A percentile compares a stretch with the other conserved stretches of the same genome.
Conservation (phyloP, 2,888 invertebrate species). For the Adelognathus sp. region DNA sequence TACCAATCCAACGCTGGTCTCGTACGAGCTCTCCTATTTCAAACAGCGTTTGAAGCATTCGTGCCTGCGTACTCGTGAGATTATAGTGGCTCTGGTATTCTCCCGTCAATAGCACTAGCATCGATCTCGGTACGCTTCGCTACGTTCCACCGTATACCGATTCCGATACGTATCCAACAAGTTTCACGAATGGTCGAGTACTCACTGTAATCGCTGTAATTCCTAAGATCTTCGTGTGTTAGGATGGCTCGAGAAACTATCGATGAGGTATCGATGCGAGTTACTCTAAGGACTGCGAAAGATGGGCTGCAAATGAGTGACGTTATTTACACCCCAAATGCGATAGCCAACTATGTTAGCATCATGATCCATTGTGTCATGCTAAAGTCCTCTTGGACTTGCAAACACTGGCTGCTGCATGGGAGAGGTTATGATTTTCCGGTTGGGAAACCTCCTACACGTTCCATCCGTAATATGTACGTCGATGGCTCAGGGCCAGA, state of each 20-base stretch:
- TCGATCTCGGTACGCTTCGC: not conserved
- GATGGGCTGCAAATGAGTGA: too few species aligned
- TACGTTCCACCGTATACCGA: not conserved
- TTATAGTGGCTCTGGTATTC: constrained; percentile 10
- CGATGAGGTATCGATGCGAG: not conserved
- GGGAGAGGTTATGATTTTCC: not conserved
- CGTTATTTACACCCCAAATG: too few species aligned
- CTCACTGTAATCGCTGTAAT: not conserved
- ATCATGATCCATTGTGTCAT: not conserved
- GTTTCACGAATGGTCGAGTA: not conserved
- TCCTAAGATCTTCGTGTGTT: not conserved
- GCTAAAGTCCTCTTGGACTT: not conserved
- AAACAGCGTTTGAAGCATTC: constrained; percentile 9
- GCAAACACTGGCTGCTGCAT: not conserved
- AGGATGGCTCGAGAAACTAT: not conserved
- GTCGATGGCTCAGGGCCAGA: not conserved
- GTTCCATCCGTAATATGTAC: not conserved
- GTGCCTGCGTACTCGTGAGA: not conserved
- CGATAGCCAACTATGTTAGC: too few species aligned
- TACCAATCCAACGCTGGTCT: not conserved
- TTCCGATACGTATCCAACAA: not conserved
- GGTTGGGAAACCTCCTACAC: not conserved
- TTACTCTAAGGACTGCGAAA: too few species aligned
- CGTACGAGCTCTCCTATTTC: not conserved
- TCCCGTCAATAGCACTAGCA: constrained; percentile 4